Evolutionary conservation across 2,797 vertebrate genomes (phyloP).

Genomic region (Ataeniobius toweri): DNA sequence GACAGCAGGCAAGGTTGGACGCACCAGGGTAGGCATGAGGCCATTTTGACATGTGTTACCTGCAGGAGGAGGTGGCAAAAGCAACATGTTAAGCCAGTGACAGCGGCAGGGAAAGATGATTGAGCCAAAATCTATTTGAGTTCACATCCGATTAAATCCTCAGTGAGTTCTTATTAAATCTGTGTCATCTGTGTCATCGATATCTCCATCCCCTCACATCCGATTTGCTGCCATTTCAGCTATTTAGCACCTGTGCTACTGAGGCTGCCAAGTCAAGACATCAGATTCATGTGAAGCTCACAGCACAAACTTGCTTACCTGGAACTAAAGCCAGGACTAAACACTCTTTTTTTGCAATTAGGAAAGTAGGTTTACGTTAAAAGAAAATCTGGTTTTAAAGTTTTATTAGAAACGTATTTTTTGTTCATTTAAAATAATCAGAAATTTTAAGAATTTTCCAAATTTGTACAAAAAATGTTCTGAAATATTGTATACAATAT

Average conservation of each 20-base stretch:
- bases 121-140: background rate
- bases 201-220: background rate
- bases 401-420: background rate
- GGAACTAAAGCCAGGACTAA: constrained; percentile 17
- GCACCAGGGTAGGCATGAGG: constrained; percentile 90
- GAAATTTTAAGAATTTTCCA: background rate
- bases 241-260: constrained; percentile 12
- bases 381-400: constrained; percentile 23
- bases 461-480: background rate
- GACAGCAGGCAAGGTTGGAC: constrained; percentile 86
- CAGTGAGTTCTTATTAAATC: constrained; percentile 4
- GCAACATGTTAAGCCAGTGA: constrained; percentile 36
- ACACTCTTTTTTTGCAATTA: constrained; percentile 2
- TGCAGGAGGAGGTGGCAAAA: constrained; percentile 68
- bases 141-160: background rate
- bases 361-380: background rate
- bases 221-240: constrained; percentile 8
- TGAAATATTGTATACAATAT: background rate
- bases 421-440: too few relatives aligned
- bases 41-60: constrained; percentile 95
- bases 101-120: background rate
- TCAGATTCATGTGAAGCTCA: constrained; percentile 2
- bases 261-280: background rate
- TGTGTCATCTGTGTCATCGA: background rate
- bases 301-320: constrained; percentile 1